Evolutionary conservation across 1,140 invertebrate genomes (phyloP).

Genomic region (Diorhabda elongata): DNA sequence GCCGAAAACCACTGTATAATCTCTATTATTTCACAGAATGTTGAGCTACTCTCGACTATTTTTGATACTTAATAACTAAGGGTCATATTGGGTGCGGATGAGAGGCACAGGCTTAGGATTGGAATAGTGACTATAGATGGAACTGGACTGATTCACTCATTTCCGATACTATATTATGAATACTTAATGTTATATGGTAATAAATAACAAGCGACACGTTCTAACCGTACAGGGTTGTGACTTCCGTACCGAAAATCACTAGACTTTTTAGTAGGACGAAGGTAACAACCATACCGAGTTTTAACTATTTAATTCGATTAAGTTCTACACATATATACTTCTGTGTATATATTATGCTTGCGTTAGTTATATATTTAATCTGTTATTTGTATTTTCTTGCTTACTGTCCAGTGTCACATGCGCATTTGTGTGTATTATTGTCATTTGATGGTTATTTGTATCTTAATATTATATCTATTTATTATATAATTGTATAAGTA

Average conservation of each 20-base stretch:
- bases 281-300: slow-evolving; percentile 27
- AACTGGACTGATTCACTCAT: slow-evolving; percentile 41
- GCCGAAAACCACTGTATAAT: slow-evolving; percentile 6
- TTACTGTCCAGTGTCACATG: slow-evolving; percentile 49
- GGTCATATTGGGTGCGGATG: slow-evolving; percentile 7
- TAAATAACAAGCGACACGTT: slow-evolving; percentile 22
- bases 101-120: slow-evolving; percentile 8
- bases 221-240: slow-evolving; percentile 17
- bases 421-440: slow-evolving; percentile 49
- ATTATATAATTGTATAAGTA: slow-evolving; percentile 41
- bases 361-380: slow-evolving; percentile 39
- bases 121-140: slow-evolving; percentile 21
- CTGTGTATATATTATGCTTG: slow-evolving; percentile 24
- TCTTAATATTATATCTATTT: slow-evolving; percentile 42
- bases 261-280: slow-evolving; percentile 6
- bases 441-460: slow-evolving; percentile 48
- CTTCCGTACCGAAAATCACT: slow-evolving; percentile 6
- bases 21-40: slow-evolving; percentile 18
- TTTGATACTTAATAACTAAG: slow-evolving; percentile 18
- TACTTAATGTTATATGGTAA: slow-evolving; percentile 19
- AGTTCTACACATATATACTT: slow-evolving; percentile 26
- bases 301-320: slow-evolving; percentile 35
- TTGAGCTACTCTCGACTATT: slow-evolving; percentile 17
- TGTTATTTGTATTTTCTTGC: slow-evolving; percentile 46
- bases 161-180: slow-evolving; percentile 26